Evolutionary conservation across 2,888 invertebrate species (phyloP).

Genomic region (Anarsia innoxiella): DNA sequence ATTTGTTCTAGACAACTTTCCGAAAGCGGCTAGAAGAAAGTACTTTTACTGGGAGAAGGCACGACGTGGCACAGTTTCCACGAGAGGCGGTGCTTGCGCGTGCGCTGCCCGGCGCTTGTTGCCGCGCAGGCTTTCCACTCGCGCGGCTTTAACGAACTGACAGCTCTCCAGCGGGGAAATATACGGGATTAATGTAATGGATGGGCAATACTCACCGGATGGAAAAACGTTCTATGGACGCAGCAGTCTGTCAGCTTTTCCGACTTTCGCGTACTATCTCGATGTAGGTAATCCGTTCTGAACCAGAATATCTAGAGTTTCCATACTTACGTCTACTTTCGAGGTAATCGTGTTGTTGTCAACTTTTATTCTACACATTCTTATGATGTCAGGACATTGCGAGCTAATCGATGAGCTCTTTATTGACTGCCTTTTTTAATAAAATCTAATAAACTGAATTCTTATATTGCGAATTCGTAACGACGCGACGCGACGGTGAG

Average conservation of each 20-base stretch:
- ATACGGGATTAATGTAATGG: constrained; percentile 35
- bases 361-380: too few relatives aligned
- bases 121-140: constrained; percentile 49
- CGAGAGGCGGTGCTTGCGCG: constrained; percentile 31
- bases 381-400: too few relatives aligned
- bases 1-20: constrained; percentile 64
- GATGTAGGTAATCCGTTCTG: constrained; percentile 17
- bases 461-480: too few relatives aligned
- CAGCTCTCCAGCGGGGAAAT: constrained; percentile 33
- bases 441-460: too few relatives aligned
- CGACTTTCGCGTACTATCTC: constrained; percentile 31
- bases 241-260: constrained; percentile 27
- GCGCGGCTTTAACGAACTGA: constrained; percentile 39
- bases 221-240: constrained; percentile 22
- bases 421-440: too few relatives aligned
- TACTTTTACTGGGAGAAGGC: constrained; percentile 70
- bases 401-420: too few relatives aligned
- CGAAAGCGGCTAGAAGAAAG: constrained; percentile 72
- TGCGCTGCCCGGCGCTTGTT: constrained; percentile 26
- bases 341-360: too few relatives aligned
- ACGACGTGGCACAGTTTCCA: constrained; percentile 69
- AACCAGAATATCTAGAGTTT: constrained; percentile 14
- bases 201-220: constrained; percentile 36
- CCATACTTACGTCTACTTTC: too few relatives aligned
- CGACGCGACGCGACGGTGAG: too few relatives aligned